These are phyloP conservation scores for Acleris cristana DNA, from an alignment of 2,888 invertebrate species.

Conservation along the genomic window DNA sequence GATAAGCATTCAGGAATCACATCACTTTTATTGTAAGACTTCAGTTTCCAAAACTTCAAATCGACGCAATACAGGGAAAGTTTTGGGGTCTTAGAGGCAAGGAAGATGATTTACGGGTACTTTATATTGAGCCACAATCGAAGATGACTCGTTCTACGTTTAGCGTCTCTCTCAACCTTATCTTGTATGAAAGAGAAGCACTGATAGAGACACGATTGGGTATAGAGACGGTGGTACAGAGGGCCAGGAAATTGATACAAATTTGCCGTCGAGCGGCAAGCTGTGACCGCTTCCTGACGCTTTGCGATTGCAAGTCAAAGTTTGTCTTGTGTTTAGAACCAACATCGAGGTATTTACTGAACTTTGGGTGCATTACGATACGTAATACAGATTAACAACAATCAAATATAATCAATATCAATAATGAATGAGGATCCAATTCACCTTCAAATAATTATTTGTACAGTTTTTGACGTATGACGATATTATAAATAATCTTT, in stretches of 20 bases:
- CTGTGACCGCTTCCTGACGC: slow-evolving; percentile 16
- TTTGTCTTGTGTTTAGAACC: slow-evolving; percentile 18
- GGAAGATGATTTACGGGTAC: slow-evolving; percentile 18
- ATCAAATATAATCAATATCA: too few species aligned
- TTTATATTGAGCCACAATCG: slow-evolving; percentile 1
- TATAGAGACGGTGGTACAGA: too few species aligned
- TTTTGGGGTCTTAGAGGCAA: slow-evolving; percentile 21
- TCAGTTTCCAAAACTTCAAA: background rate
- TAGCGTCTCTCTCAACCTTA: background rate
- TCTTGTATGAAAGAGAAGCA: background rate
- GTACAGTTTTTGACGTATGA: too few species aligned
- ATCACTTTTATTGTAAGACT: background rate
- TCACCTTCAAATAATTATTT: too few species aligned
- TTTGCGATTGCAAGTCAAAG: slow-evolving; percentile 26
- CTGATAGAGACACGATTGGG: background rate
- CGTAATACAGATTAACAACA: too few species aligned
- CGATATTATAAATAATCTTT: too few species aligned
- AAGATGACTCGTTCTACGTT: too few species aligned
- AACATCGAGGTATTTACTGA: background rate
- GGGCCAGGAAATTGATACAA: slow-evolving; percentile 4
- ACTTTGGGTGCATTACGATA: background rate
- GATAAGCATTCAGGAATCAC: too few species aligned
- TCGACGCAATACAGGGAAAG: slow-evolving; percentile 10
- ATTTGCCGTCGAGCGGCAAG: slow-evolving; percentile 22
- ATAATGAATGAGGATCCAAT: too few species aligned